Percentiles rank a stretch among this genome's conserved stretches.
Evolutionary conservation across 2,113 vertebrate species (phyloP).

Genomic region (Forbesichthys agassizii): DNA sequence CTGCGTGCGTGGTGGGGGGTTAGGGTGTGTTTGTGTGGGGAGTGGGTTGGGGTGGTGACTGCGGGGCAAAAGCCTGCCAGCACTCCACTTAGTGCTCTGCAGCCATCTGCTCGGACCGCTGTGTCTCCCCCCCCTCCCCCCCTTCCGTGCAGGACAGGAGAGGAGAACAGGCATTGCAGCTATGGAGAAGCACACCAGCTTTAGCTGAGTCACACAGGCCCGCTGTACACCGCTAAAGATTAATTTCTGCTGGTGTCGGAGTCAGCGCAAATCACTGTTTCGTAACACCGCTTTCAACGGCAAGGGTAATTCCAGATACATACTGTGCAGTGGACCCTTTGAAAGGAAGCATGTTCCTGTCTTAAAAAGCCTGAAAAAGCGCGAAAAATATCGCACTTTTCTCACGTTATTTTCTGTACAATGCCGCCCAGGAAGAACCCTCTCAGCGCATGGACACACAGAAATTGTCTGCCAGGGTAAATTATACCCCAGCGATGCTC

Average conservation of each 20-base stretch:
- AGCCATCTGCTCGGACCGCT: constrained; percentile 39
- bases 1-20: constrained; percentile 39
- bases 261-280: too few relatives aligned
- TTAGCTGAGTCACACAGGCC: constrained; percentile 20
- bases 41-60: too few relatives aligned
- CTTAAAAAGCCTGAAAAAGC: too few relatives aligned
- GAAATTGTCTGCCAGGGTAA: constrained; percentile 18
- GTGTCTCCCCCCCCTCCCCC: not conserved
- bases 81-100: constrained; percentile 43
- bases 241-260: too few relatives aligned
- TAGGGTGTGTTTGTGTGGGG: constrained; percentile 5
- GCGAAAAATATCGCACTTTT: too few relatives aligned
- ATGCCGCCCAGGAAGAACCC: not conserved
- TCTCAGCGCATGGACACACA: constrained; percentile 1
- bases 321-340: too few relatives aligned
- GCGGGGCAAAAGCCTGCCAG: constrained; percentile 13
- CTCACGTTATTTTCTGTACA: too few relatives aligned
- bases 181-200: constrained; percentile 1
- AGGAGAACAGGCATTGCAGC: constrained; percentile 4
- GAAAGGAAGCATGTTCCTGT: too few relatives aligned
- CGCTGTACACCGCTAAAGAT: too few relatives aligned
- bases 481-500: constrained; percentile 24
- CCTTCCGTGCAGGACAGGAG: constrained; percentile 11
- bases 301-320: too few relatives aligned
- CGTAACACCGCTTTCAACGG: too few relatives aligned